These are phyloP conservation scores for Herminia tarsipennalis DNA, from an alignment of 2,888 invertebrate genomes.

Conservation along the genomic window DNA sequence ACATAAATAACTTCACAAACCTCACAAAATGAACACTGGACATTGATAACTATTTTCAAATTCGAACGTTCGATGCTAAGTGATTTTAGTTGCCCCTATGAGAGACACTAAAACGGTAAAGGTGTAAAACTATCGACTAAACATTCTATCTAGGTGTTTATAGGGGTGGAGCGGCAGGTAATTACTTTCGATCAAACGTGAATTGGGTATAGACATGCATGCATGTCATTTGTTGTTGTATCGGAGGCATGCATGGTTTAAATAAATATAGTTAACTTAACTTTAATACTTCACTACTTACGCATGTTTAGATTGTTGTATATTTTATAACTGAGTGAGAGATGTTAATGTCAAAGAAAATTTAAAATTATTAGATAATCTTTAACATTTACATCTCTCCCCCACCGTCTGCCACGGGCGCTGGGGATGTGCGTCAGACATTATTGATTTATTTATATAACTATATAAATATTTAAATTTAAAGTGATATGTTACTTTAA, in stretches of 20 bases:
- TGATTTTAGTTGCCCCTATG: conserved; percentile 35
- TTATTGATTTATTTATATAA: too few species aligned
- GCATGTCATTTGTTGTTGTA: conserved; percentile 14
- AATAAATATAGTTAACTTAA: neutral
- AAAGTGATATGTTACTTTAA: too few species aligned
- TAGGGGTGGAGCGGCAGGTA: conserved; percentile 42
- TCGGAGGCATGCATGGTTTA: neutral
- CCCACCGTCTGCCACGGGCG: too few species aligned
- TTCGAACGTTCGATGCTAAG: conserved; percentile 5
- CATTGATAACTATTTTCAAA: neutral
- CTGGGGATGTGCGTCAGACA: too few species aligned
- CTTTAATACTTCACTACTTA: too few species aligned
- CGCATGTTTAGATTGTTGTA: too few species aligned
- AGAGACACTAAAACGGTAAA: conserved; percentile 46
- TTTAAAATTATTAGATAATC: too few species aligned
- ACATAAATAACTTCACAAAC: neutral
- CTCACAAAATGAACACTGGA: neutral
- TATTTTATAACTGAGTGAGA: too few species aligned
- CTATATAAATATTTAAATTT: too few species aligned
- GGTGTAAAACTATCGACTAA: conserved; percentile 80
- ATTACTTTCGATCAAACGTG: conserved; percentile 45
- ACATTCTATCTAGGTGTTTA: conserved; percentile 59
- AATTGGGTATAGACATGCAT: conserved; percentile 42
- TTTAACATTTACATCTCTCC: too few species aligned
- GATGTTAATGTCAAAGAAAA: too few species aligned